Evolutionary conservation across 2,888 invertebrate genomes (phyloP), one percentile per base, ranked within the genome.

Genomic region (Erebia epiphron): DNA sequence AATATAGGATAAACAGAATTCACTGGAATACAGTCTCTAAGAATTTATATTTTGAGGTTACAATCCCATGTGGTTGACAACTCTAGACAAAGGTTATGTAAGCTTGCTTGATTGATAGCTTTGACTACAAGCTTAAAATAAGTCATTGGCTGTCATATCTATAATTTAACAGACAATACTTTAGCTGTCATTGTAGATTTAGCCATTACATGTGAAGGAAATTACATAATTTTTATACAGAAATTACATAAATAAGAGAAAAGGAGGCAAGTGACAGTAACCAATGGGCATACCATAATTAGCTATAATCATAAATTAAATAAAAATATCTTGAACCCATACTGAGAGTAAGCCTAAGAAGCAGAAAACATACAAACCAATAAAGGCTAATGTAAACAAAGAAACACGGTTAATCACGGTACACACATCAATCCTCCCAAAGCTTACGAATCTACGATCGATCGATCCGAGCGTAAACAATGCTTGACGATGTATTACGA

Each of bases 41-140:
- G 11, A 0, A n/a, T 3, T 26, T 52, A 26, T 4, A 4, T 13
- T 56, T 72, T 74, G 49, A 71, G 61, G 56, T 70, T 61, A 75
- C 26, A 68, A 68, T 77, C 26, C 68, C 11, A 41, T 35, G 62
- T 56, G 43, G n/a, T 54, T 9, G 18, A n/a, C n/a, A 16, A 65
- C 74, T 75, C 75, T 70, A 68, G 74, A 73, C 76, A 75, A 76
- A 73, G 62, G 75, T 78, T 79, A 79, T 75, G 75, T 79, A 81
- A 79, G 75, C 68, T 72, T 72, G 77, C 79, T 76, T 76, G 74
- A 80, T 77, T 73, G 75, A 76, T 76, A 72, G 70, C 63, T 69
- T 43, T 65, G 67, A 26, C 26, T 26, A 26, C 66, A 67, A 71
- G 70, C 68, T 75, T 73, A 3, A 26, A 26, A 26, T 14, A 71